Base-by-base conservation (phyloP, 2,888 invertebrate species). In the Rosalia funebris region DNA sequence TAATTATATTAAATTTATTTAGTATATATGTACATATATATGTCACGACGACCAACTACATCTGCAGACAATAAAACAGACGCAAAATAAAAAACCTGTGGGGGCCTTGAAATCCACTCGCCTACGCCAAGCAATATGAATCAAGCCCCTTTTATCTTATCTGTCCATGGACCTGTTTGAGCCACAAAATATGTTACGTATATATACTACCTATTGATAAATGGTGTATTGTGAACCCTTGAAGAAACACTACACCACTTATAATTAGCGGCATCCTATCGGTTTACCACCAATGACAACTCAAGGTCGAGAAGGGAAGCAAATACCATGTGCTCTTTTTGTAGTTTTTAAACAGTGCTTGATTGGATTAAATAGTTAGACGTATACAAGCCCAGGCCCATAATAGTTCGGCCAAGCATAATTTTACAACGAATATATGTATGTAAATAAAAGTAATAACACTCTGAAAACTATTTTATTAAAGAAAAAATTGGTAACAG, bases 231-330 rank as follows among this genome's bases (percentile, higher is more conserved):
- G 25, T 3, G 25, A 25, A 3, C 25, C 9, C 25, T 25, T 25
- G 3, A 25, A 25, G 9, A 9, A 5, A 25, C 4, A 25, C 9
- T 25, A 25, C 25, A 25, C 9, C 25, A 9, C 9, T 3, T 25
- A 9, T 25, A 9, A 9, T 5, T 25, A 25, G 9, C 25, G 25
- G 25, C 9, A 9, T 5, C 25, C 4, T n/a, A n/a, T n/a, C n/a
- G n/a, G n/a, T n/a, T n/a, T n/a, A n/a, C n/a, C n/a, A n/a, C 41
- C 41, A 41, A 17, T 41, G 41, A 41, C 41, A 41, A 41, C 19
- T 19, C 41, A 41, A 41, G 41, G 41, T 41, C 41, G 41, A 41
- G n/a, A 17, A n/a, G 15, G 17, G 17, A 41, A 17, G 17, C 16
- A 17, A 41, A 16, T 17, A 9, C 41, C 41, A 41, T 41, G 16